Percentiles rank a stretch among this genome's conserved stretches.
Evolutionary conservation across 2,888 invertebrate species (phyloP).

Genomic region (Aphidoletes aphidimyza): DNA sequence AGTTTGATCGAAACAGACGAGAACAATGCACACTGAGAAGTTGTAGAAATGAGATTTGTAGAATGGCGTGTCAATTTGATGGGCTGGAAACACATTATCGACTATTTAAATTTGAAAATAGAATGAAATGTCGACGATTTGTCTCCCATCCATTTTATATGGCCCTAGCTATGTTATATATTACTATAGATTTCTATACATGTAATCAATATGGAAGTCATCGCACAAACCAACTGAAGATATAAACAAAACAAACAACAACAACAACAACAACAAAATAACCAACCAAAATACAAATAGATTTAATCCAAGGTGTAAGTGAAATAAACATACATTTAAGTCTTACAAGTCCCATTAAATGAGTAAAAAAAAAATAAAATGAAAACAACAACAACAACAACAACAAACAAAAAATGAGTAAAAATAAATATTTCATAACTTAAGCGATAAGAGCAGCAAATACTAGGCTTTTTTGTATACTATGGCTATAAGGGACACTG

Average conservation of each 20-base stretch:
- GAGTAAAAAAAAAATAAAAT: neutral
- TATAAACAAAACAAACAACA: neutral
- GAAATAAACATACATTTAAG: constrained; percentile 9
- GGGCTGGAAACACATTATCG: neutral
- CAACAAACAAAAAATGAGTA: neutral
- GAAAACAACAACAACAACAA: neutral
- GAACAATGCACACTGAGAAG: neutral
- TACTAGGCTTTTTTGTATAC: constrained; percentile 30
- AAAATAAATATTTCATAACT: constrained; percentile 24
- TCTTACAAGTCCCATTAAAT: neutral
- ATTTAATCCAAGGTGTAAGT: constrained; percentile 50
- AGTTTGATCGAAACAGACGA: neutral
- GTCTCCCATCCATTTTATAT: neutral
- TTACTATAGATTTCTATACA: constrained; percentile 9
- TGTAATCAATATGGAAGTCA: constrained; percentile 43
- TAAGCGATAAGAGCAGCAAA: constrained; percentile 19
- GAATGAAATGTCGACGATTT: no score
- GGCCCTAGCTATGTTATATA: neutral
- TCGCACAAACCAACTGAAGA: constrained; percentile 23
- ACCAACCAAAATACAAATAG: constrained; percentile 12
- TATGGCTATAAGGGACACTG: constrained; percentile 43
- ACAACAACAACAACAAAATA: neutral
- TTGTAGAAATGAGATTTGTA: neutral
- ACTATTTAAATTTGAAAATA: no score
- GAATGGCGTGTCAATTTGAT: no score